Evolutionary conservation across 2,888 invertebrate genomes (phyloP).

Genomic region (Lingula anatina): DNA sequence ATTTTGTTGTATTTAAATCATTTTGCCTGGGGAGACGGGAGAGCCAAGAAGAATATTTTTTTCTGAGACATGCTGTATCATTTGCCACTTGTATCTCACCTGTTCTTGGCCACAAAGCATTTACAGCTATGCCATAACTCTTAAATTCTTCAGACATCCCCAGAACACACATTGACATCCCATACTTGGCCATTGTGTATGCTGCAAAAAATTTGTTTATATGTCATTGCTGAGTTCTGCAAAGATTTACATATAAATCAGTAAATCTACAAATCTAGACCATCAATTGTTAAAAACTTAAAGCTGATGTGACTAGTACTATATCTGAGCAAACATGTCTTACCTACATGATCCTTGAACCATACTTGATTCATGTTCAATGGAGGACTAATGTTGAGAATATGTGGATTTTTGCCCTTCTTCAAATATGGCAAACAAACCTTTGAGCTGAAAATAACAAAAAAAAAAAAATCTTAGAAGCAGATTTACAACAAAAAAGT

Average conservation of each 20-base stretch:
- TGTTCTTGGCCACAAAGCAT: conserved; percentile 94
- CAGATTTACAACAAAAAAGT: no score
- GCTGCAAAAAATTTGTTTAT: conserved; percentile 55
- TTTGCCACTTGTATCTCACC: no score
- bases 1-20: no score
- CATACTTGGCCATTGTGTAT: conserved; percentile 98
- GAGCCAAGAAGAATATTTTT: no score
- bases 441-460: conserved; percentile 68
- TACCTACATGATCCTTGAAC: conserved; percentile 80
- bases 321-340: no score
- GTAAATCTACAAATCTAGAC: no score
- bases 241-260: no score
- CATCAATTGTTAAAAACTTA: no score
- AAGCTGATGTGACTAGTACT: no score
- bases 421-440: conserved; percentile 80
- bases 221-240: neutral
- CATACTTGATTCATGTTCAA: conserved; percentile 81
- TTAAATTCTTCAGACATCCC: conserved; percentile 95
- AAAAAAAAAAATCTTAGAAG: conserved; percentile 2
- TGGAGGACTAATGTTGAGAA: conserved; percentile 92
- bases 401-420: conserved; percentile 85
- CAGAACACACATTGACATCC: conserved; percentile 96
- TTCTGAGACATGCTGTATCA: no score
- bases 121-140: conserved; percentile 78
- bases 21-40: no score